These are phyloP conservation scores for Lasius fuliginosus DNA, from an alignment of 2,888 invertebrate genomes.

Conservation along the genomic window DNA sequence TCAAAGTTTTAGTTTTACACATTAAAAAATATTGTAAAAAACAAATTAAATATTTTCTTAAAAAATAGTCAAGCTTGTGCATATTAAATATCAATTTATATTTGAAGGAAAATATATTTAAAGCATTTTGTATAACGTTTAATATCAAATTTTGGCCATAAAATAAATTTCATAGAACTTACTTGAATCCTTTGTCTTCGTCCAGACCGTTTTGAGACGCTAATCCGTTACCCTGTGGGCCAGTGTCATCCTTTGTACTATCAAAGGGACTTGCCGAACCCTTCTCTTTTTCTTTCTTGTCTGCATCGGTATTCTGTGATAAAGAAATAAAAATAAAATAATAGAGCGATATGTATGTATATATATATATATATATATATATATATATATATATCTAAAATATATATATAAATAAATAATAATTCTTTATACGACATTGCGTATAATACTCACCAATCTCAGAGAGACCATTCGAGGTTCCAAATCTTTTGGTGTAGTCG, in stretches of 20 bases:
- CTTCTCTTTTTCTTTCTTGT: slow-evolving; percentile 88
- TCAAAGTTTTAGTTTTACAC: not conserved
- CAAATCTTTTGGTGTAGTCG: slow-evolving; percentile 88
- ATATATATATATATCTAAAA: not conserved
- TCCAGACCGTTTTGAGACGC: slow-evolving; percentile 91
- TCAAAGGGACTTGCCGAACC: slow-evolving; percentile 88
- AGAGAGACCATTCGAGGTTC: slow-evolving; percentile 84
- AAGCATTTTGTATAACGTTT: not conserved
- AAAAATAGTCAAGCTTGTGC: too few species aligned
- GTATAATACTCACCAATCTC: slow-evolving; percentile 83
- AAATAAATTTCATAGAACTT: slow-evolving; percentile 86
- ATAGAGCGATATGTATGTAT: not conserved
- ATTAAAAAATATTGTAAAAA: not conserved
- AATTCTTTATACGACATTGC: not conserved
- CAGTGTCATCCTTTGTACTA: slow-evolving; percentile 87
- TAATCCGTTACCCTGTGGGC: slow-evolving; percentile 87
- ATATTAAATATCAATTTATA: not conserved
- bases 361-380: not conserved
- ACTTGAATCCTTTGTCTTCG: slow-evolving; percentile 97
- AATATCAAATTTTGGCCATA: not conserved
- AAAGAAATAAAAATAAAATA: slow-evolving; percentile 44
- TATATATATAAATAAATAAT: not conserved
- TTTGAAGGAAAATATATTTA: not conserved
- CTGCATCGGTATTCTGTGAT: slow-evolving; percentile 82
- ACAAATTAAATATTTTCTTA: not conserved